Conservation (phyloP, 2,888 invertebrate genomes). For the Onchidella celtica region DNA sequence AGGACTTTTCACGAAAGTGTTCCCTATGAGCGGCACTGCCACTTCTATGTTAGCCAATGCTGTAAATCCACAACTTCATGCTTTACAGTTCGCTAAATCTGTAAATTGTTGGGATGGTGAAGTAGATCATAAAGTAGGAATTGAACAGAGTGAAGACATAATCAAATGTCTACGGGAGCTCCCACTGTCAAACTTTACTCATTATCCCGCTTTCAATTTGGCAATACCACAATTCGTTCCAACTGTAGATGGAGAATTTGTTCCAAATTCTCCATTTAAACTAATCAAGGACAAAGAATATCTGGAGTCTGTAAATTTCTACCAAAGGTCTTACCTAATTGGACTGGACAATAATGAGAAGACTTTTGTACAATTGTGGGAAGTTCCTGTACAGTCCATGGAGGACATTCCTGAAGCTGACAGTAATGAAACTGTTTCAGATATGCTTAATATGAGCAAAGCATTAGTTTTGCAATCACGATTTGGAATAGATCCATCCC, state of each 20-base stretch:
- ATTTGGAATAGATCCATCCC: too few relatives aligned
- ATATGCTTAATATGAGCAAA: too few relatives aligned
- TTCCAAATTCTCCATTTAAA: not conserved
- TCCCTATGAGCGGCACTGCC: constrained; percentile 64
- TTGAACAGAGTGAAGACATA: not conserved
- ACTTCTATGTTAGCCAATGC: not conserved
- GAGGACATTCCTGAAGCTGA: too few relatives aligned
- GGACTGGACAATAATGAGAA: not conserved
- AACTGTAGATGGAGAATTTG: constrained; percentile 1
- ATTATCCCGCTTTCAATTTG: not conserved
- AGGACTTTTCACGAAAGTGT: constrained; percentile 63
- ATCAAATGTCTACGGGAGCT: not conserved
- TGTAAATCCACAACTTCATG: not conserved
- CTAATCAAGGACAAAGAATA: not conserved
- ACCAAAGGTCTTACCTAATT: constrained; percentile 10
- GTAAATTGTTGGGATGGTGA: not conserved
- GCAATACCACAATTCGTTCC: not conserved
- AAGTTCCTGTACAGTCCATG: too few relatives aligned
- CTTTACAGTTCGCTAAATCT: not conserved
- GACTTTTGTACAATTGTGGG: too few relatives aligned
- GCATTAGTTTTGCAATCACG: too few relatives aligned
- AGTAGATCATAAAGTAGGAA: not conserved
- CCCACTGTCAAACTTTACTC: not conserved
- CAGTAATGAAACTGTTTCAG: too few relatives aligned
- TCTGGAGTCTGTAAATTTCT: constrained; percentile 2